A percentile compares a stretch with the other conserved stretches of the same genome.
Conservation (phyloP, 2,113 vertebrate genomes). For the Pedetes capensis region DNA sequence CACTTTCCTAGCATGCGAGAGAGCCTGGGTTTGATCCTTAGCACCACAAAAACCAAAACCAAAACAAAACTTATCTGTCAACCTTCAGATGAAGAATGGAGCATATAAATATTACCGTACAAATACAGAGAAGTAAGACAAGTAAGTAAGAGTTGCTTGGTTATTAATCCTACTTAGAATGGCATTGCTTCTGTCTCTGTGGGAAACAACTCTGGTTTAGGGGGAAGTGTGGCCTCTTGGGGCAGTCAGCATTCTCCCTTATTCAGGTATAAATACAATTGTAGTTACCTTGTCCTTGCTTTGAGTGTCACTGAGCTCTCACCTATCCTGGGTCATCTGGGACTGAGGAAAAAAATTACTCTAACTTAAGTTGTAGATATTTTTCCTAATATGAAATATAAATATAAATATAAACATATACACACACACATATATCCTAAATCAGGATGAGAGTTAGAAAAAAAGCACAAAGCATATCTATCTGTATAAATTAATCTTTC, state of each 20-base stretch:
- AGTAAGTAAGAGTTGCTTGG: neutral
- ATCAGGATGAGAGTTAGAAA: neutral
- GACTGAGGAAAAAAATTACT: neutral
- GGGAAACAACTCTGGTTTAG: neutral
- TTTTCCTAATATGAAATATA: neutral
- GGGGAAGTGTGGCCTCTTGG: neutral
- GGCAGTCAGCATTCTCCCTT: neutral
- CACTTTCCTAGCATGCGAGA: neutral
- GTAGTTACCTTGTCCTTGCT: neutral
- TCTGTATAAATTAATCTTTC: neutral
- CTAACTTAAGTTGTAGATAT: neutral
- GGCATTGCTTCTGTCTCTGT: neutral
- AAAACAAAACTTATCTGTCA: neutral
- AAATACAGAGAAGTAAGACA: neutral
- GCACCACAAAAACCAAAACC: neutral
- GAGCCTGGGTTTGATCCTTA: neutral
- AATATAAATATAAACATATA: no score
- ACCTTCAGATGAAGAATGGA: neutral
- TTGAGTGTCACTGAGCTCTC: neutral
- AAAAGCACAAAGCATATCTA: neutral
- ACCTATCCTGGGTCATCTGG: neutral
- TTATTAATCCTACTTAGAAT: neutral
- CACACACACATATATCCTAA: no score
- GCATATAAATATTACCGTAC: neutral
- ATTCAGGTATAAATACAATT: neutral